Evolutionary conservation across 2,888 invertebrate species (phyloP).

Genomic region (Brachyptera risi): DNA sequence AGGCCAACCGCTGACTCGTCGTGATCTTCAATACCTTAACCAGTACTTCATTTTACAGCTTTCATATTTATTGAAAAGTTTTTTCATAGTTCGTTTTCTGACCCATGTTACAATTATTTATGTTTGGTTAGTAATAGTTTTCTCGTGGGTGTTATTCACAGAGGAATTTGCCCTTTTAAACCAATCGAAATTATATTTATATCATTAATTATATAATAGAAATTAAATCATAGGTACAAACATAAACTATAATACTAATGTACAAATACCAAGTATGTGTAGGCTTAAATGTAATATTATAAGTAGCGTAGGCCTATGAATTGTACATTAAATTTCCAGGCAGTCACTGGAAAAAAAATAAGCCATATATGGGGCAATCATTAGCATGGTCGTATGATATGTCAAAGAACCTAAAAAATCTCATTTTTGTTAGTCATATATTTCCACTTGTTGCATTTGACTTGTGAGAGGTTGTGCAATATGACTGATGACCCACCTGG

Average conservation of each 20-base stretch:
- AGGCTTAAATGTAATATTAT: constrained; percentile 15
- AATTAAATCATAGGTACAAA: constrained; percentile 22
- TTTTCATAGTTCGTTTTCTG: neutral
- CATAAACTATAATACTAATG: too few species aligned
- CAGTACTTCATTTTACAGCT: constrained; percentile 25
- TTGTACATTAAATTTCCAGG: too few species aligned
- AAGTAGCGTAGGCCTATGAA: constrained; percentile 23
- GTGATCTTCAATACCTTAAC: constrained; percentile 24
- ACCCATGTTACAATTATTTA: neutral
- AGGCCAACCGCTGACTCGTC: constrained; percentile 20
- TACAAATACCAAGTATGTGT: constrained; percentile 26
- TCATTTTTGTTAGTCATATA: constrained; percentile 21
- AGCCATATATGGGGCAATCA: too few species aligned
- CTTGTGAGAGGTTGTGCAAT: neutral
- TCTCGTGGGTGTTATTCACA: constrained; percentile 6
- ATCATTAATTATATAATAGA: too few species aligned
- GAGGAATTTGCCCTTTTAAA: constrained; percentile 24
- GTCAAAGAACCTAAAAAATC: too few species aligned
- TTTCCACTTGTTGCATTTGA: constrained; percentile 21
- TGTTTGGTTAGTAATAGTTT: neutral
- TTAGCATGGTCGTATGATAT: too few species aligned
- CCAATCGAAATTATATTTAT: constrained; percentile 23
- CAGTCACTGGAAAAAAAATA: too few species aligned
- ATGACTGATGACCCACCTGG: too few species aligned
- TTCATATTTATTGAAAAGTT: constrained; percentile 24